Evolutionary conservation across 2,797 vertebrate genomes (phyloP).

Genomic region (Anomalospiza imberbis): DNA sequence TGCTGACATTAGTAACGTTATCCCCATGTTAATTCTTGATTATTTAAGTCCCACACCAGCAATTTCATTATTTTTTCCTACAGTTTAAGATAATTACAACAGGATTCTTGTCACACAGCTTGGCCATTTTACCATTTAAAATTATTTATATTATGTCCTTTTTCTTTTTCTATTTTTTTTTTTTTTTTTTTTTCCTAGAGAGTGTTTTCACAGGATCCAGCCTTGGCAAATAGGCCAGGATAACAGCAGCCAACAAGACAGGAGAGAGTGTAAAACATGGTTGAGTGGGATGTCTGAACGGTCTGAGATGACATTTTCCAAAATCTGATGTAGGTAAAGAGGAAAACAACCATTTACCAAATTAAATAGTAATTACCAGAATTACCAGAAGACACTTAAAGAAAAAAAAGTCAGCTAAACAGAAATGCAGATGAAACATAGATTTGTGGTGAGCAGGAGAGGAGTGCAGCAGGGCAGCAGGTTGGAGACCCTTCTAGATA

Average conservation of each 20-base stretch:
- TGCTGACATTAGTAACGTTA: background rate
- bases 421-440: background rate
- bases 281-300: background rate
- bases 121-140: background rate
- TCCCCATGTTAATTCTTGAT: background rate
- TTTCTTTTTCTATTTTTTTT: no score
- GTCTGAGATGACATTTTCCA: background rate
- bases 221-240: background rate
- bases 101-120: background rate
- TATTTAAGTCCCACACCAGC: background rate
- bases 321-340: background rate
- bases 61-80: background rate
- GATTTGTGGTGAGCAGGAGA: background rate
- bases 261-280: background rate
- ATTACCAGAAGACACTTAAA: background rate
- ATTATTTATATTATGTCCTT: background rate
- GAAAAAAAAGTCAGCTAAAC: background rate
- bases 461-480: background rate
- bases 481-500: fast-evolving
- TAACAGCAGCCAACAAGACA: background rate
- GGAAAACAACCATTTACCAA: background rate
- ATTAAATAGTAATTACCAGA: background rate
- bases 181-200: background rate
- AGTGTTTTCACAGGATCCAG: background rate
- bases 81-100: background rate